These are phyloP conservation scores for Drymonia ruficornis DNA, from an alignment of 2,888 invertebrate species.

Conservation along the genomic window DNA sequence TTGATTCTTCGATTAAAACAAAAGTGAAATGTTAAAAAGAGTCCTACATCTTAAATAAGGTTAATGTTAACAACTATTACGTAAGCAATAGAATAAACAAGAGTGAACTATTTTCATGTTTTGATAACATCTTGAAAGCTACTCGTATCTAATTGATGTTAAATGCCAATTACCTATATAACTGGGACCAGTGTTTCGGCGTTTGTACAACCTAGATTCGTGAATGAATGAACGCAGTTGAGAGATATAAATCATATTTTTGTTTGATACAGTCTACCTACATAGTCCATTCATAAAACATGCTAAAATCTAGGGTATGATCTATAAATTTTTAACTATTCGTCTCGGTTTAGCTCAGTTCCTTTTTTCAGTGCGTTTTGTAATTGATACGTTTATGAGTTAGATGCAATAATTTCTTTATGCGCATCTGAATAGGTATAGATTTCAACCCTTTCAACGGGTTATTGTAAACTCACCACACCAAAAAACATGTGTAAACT, in stretches of 20 bases:
- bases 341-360: background rate
- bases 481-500: too few relatives aligned
- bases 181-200: slow-evolving; percentile 23
- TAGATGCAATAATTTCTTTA: too few relatives aligned
- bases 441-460: too few relatives aligned
- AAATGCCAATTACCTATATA: slow-evolving; percentile 15
- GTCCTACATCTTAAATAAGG: background rate
- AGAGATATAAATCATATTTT: slow-evolving; percentile 26
- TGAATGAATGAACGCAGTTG: slow-evolving; percentile 21
- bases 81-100: background rate
- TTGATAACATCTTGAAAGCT: slow-evolving; percentile 14
- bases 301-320: slow-evolving; percentile 5
- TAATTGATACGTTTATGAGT: too few relatives aligned
- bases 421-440: too few relatives aligned
- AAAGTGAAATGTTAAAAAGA: background rate
- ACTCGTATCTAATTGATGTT: slow-evolving; percentile 25
- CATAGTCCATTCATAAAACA: slow-evolving; percentile 23
- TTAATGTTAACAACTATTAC: background rate
- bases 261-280: slow-evolving; percentile 13
- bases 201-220: slow-evolving; percentile 34
- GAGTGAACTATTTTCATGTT: slow-evolving; percentile 3
- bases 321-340: slow-evolving; percentile 1
- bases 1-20: too few relatives aligned
- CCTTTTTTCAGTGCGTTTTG: too few relatives aligned
- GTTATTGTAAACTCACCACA: too few relatives aligned